phyloP scores from a whole-genome alignment of 2,888 invertebrate species.

The Pardosa pseudoannulata region DNA sequence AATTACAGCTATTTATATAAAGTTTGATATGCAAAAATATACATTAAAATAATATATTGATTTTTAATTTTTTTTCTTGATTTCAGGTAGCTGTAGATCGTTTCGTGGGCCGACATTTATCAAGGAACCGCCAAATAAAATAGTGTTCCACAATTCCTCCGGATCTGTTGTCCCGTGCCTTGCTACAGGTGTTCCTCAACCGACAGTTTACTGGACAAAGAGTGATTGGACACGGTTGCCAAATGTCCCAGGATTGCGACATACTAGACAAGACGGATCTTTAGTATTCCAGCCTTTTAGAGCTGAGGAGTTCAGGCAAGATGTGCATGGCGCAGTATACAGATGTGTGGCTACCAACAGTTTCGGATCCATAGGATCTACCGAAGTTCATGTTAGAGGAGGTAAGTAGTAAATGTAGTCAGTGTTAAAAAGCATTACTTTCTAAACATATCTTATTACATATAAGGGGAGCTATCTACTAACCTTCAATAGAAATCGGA shows the following conservation, averaged over 20 bases:
- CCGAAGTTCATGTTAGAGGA: slow-evolving; percentile 95
- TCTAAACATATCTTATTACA: no score
- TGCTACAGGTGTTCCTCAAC: slow-evolving; percentile 61
- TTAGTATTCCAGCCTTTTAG: slow-evolving; percentile 72
- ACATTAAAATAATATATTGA: no score
- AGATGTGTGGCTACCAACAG: slow-evolving; percentile 92
- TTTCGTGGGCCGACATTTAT: slow-evolving; percentile 71
- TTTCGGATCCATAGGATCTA: slow-evolving; percentile 92
- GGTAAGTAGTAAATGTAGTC: no score
- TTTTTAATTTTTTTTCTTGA: background rate
- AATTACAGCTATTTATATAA: no score
- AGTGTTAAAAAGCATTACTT: no score
- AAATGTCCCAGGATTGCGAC: slow-evolving; percentile 65
- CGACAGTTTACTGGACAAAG: slow-evolving; percentile 69
- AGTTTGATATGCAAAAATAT: no score
- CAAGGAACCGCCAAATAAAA: slow-evolving; percentile 67
- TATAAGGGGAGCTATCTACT: no score
- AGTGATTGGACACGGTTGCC: slow-evolving; percentile 61
- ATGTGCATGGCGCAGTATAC: slow-evolving; percentile 80
- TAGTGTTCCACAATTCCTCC: slow-evolving; percentile 71
- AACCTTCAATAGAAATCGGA: no score
- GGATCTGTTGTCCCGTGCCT: slow-evolving; percentile 70
- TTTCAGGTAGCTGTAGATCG: slow-evolving; percentile 14
- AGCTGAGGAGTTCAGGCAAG: slow-evolving; percentile 70
- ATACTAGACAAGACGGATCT: slow-evolving; percentile 67